Conservation (phyloP, 2,113 vertebrate genomes). For the Crotalus tigris region DNA sequence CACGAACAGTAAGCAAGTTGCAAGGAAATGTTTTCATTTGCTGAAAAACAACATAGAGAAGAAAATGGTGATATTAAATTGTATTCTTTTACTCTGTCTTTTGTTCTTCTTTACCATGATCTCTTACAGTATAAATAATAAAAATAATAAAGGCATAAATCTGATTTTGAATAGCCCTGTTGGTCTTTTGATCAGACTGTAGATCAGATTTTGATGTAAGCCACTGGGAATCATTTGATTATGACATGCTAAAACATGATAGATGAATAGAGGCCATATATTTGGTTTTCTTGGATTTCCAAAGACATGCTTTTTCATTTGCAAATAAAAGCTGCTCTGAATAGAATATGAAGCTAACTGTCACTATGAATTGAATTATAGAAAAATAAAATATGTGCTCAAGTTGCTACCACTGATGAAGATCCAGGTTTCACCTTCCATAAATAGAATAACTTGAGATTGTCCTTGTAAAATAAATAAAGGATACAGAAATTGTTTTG, state of each 20-base stretch:
- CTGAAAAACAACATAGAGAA: conserved; percentile 5
- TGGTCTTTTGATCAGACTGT: not conserved
- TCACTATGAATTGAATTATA: not conserved
- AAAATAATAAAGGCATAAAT: too few species aligned
- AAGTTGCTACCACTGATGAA: not conserved
- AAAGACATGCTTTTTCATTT: not conserved
- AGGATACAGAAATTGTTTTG: not conserved
- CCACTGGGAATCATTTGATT: not conserved
- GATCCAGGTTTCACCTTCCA: not conserved
- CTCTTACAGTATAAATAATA: not conserved
- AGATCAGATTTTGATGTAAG: not conserved
- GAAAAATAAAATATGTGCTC: not conserved
- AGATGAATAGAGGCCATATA: not conserved
- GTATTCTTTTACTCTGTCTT: not conserved
- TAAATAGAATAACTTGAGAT: not conserved
- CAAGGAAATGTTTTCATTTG: conserved; percentile 66
- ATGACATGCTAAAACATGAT: not conserved
- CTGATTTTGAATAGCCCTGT: not conserved
- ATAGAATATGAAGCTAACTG: not conserved
- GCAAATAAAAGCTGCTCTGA: not conserved
- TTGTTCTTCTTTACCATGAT: not conserved
- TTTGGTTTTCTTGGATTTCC: not conserved
- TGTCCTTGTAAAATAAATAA: not conserved
- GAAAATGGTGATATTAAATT: not conserved
- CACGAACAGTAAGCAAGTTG: conserved; percentile 63